Base-by-base conservation (phyloP, 2,888 invertebrate genomes). In the Autographa pulchrina region DNA sequence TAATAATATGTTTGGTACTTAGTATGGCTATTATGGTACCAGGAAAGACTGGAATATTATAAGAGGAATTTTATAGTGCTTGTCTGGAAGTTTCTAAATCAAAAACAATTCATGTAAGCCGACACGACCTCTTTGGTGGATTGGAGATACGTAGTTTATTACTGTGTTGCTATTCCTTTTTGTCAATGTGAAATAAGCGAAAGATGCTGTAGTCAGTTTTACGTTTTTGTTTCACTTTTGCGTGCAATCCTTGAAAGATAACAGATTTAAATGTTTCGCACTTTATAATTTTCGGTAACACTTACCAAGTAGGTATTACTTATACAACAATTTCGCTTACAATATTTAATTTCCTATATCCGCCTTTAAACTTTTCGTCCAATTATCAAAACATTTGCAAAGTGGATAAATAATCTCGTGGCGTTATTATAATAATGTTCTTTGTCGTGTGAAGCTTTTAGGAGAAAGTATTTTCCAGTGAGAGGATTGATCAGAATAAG, bases 381-480 rank as follows among this genome's bases (percentile, higher is more conserved):
- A 35, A 75, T 69, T 59, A 70, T 56, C 35, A 73, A 68, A 69
- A 69, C 66, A 75, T 76, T 75, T 63, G 56, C 48, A 35, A 65
- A 65, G 25, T 58, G 60, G 68, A 70, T 75, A 67, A 74, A 32
- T 54, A 80, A 74, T 66, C 56, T 35, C 56, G 38, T 73, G 58
- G 65, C 65, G 72, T 62, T 72, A 77, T 75, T 70, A 72, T 66
- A 71, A 77, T 64, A 70, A 68, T 41, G 56, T 65, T 72, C 61
- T 70, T 74, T 70, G 68, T 77, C 70, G 74, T 77, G 32, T 20
- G 59, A 52, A 43, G 41, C 11, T 70, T 62, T 32, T 52, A 4
- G 41, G 77, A 77, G 75, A 77, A 83, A 81, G 81, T 77, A n/a
- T 14, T 58, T 9, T 59, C 70, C 73, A 70, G 73, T 81, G 77